A percentile compares a stretch with the other conserved stretches of the same genome.
phyloP scores from a whole-genome alignment of 2,888 invertebrate species.

The Boloria selene region DNA sequence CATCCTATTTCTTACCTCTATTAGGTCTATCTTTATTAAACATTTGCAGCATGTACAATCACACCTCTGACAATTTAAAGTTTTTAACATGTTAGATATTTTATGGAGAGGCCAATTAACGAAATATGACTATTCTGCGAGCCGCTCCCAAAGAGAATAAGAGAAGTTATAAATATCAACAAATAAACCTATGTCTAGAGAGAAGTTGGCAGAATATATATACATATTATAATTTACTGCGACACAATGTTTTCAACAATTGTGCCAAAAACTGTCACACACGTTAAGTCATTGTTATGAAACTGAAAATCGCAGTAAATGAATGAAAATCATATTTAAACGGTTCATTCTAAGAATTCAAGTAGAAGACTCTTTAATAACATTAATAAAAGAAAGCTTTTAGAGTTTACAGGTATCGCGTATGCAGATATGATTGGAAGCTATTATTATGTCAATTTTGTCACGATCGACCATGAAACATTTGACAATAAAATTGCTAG shows the following conservation, averaged over 20 bases:
- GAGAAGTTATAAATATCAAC: constrained; percentile 32
- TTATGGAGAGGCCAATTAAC: background rate
- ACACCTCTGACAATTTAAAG: constrained; percentile 36
- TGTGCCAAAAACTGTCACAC: constrained; percentile 27
- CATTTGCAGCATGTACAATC: constrained; percentile 37
- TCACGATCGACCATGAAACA: background rate
- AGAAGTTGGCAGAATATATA: constrained; percentile 30
- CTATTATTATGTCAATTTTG: background rate
- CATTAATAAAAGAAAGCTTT: too few species aligned
- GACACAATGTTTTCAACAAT: constrained; percentile 27
- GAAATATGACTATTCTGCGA: constrained; percentile 31
- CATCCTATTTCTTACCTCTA: constrained; percentile 29
- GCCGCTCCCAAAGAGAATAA: constrained; percentile 33
- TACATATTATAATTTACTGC: constrained; percentile 23
- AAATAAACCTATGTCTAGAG: constrained; percentile 24
- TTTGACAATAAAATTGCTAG: constrained; percentile 1
- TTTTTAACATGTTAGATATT: constrained; percentile 37
- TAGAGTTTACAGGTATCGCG: too few species aligned
- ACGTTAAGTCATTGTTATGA: constrained; percentile 9
- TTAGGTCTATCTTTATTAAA: background rate
- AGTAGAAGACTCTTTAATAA: too few species aligned
- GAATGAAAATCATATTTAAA: background rate
- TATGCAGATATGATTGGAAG: too few species aligned
- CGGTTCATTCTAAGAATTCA: background rate
- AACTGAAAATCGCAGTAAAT: background rate